phyloP scores from a whole-genome alignment of 2,888 invertebrate species.

The Periphyllus acericola region DNA sequence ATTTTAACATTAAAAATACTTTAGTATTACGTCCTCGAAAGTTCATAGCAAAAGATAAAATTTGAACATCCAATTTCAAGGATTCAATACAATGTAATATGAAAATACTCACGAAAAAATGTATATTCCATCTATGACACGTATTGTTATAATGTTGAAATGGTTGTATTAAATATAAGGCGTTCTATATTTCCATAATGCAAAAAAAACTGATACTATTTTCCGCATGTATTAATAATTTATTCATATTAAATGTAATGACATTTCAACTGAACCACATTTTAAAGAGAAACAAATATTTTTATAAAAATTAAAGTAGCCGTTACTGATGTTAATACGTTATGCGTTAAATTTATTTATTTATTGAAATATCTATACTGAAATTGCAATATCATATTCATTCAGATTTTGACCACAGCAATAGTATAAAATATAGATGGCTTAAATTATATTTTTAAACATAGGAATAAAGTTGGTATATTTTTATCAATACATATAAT shows the following conservation, averaged over 20 bases:
- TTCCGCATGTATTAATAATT: too few relatives aligned
- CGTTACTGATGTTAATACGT: too few relatives aligned
- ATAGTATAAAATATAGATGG: too few relatives aligned
- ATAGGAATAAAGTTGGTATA: background rate
- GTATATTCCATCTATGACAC: background rate
- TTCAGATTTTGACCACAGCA: too few relatives aligned
- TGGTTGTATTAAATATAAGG: background rate
- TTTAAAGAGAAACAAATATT: background rate
- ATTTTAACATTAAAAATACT: too few relatives aligned
- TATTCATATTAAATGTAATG: background rate
- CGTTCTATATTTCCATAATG: background rate
- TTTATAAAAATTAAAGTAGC: too few relatives aligned
- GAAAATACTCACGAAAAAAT: background rate
- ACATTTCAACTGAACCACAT: background rate
- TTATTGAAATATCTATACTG: too few relatives aligned
- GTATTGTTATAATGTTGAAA: background rate
- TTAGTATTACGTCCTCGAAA: background rate
- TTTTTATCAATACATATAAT: background rate
- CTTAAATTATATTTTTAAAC: background rate
- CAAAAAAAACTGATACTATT: too few relatives aligned
- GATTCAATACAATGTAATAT: background rate
- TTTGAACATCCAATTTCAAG: background rate
- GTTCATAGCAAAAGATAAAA: background rate
- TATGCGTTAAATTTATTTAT: too few relatives aligned
- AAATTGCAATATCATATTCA: too few relatives aligned